These are phyloP conservation scores for Puma concolor DNA, from an alignment of 2,113 vertebrate species.

Conservation along the genomic window DNA sequence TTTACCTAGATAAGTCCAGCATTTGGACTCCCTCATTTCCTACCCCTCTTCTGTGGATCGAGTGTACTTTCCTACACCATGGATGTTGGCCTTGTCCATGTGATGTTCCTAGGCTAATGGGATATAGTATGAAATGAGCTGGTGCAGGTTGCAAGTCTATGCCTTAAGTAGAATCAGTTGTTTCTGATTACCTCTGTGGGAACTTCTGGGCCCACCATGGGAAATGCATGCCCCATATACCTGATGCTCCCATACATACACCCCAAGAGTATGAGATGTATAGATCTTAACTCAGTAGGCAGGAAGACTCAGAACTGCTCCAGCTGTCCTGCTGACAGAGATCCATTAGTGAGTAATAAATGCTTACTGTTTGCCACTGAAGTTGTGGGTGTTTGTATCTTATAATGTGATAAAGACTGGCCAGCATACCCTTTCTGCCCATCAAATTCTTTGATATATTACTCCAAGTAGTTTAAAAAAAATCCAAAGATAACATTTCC, in stretches of 20 bases:
- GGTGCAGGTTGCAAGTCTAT: background rate
- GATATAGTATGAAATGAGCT: background rate
- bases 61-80: background rate
- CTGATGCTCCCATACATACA: background rate
- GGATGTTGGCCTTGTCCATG: background rate
- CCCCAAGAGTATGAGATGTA: background rate
- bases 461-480: background rate
- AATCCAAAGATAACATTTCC: background rate
- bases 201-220: background rate
- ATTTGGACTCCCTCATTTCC: background rate
- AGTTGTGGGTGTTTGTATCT: background rate
- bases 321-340: background rate
- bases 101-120: background rate
- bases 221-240: background rate
- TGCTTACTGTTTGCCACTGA: background rate
- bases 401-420: background rate
- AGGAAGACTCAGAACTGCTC: background rate
- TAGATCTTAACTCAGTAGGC: background rate
- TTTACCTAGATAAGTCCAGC: background rate
- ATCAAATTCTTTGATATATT: background rate
- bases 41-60: background rate
- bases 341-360: background rate
- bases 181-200: background rate
- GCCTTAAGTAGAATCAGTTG: background rate
- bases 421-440: fast-evolving